A percentile compares a stretch with the other conserved stretches of the same genome.
Conservation (phyloP, 2,888 invertebrate genomes). For the Allacma fusca region DNA sequence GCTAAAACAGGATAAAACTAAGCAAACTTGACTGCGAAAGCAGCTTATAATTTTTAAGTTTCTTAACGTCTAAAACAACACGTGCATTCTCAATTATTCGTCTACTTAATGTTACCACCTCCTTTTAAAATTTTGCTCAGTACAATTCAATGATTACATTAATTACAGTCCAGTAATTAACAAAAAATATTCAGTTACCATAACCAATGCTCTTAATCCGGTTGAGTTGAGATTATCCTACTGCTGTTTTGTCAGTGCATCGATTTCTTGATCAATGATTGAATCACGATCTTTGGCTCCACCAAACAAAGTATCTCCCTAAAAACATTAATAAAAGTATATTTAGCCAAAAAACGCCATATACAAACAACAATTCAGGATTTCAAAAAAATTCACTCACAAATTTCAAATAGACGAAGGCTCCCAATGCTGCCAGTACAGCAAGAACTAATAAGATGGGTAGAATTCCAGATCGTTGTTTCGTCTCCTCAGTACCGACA, state of each 20-base stretch:
- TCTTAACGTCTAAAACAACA: too few relatives aligned
- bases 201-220: background rate
- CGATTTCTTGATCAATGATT: conserved; percentile 42
- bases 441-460: conserved; percentile 19
- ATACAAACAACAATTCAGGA: too few relatives aligned
- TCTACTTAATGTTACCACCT: too few relatives aligned
- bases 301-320: background rate
- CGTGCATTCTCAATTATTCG: too few relatives aligned
- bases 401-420: conserved; percentile 4
- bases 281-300: conserved; percentile 33
- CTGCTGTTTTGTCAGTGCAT: conserved; percentile 20
- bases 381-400: conserved; percentile 24
- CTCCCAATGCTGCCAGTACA: conserved; percentile 24
- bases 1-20: too few relatives aligned
- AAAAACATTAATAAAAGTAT: conserved; percentile 6
- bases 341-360: background rate
- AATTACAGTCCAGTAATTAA: background rate
- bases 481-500: background rate
- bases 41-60: too few relatives aligned
- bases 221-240: conserved; percentile 13
- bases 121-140: background rate
- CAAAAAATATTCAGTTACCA: background rate
- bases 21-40: too few relatives aligned
- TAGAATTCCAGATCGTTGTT: background rate
- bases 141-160: background rate